Conservation (phyloP, 92 coral and sea anemone species). For the Blastomussa wellsi region DNA sequence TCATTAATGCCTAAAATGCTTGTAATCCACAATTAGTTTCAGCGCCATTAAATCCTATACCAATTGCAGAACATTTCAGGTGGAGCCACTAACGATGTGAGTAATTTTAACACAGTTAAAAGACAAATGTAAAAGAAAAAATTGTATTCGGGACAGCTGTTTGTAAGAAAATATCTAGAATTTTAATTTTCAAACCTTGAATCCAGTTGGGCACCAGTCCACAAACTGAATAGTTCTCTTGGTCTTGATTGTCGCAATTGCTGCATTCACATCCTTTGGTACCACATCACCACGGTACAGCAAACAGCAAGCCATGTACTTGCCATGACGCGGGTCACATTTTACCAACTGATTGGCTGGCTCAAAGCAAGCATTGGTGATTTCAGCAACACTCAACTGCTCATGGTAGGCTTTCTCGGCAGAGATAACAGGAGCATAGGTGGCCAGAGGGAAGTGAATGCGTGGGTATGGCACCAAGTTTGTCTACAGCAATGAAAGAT, state of each 20-base stretch:
- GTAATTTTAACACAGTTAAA: too few species aligned
- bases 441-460: conserved; percentile 89
- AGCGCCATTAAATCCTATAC: too few species aligned
- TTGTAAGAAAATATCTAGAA: too few species aligned
- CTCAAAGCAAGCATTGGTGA: conserved; percentile 81
- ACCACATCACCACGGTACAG: conserved; percentile 92
- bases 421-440: conserved; percentile 84
- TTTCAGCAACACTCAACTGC: conserved; percentile 75
- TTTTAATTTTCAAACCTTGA: conserved; percentile 78
- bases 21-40: too few species aligned
- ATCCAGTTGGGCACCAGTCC: conserved; percentile 89
- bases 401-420: conserved; percentile 88
- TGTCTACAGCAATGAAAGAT: too few species aligned
- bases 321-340: conserved; percentile 88
- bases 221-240: conserved; percentile 87
- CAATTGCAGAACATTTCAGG: too few species aligned
- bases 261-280: conserved; percentile 89
- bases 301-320: conserved; percentile 90
- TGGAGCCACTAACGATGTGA: too few species aligned
- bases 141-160: too few species aligned
- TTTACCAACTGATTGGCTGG: conserved; percentile 89
- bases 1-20: too few species aligned
- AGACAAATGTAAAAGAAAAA: too few species aligned
- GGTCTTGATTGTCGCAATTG: conserved; percentile 83
- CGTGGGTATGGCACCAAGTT: conserved; percentile 96